phyloP scores from a whole-genome alignment of 2,113 vertebrate species.

The Atlantisia rogersi region DNA sequence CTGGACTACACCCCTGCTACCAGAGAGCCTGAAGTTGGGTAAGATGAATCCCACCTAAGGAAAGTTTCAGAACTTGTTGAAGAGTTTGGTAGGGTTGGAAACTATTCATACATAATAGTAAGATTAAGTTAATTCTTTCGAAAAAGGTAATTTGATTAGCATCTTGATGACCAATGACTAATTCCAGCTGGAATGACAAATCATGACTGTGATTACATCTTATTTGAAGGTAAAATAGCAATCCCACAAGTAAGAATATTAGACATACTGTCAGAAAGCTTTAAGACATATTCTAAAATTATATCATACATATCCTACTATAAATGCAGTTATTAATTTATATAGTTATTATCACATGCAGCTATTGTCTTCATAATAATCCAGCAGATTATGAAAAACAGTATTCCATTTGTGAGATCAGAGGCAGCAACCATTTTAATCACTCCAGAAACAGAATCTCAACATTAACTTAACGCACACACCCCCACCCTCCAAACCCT shows the following conservation, averaged over 20 bases:
- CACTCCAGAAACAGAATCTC: neutral
- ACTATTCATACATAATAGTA: neutral
- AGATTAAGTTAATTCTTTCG: neutral
- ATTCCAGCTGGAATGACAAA: slow-evolving; percentile 40
- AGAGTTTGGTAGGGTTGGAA: neutral
- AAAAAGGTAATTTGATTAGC: neutral
- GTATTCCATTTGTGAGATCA: neutral
- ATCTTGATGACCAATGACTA: slow-evolving; percentile 40
- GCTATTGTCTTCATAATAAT: neutral
- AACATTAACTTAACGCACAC: neutral
- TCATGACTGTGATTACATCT: neutral
- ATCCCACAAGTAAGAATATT: neutral
- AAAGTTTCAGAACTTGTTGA: neutral
- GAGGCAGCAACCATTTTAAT: neutral
- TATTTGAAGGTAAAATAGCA: slow-evolving; percentile 10
- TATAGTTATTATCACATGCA: neutral
- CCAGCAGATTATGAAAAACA: neutral
- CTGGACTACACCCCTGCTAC: neutral
- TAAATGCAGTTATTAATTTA: neutral
- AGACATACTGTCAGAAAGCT: neutral
- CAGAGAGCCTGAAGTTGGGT: neutral
- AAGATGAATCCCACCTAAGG: neutral
- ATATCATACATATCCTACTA: neutral
- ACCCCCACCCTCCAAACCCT: too few relatives aligned
- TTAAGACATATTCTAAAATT: neutral